Conservation (phyloP, 2,113 vertebrate species). For the Apaloderma vittatum region DNA sequence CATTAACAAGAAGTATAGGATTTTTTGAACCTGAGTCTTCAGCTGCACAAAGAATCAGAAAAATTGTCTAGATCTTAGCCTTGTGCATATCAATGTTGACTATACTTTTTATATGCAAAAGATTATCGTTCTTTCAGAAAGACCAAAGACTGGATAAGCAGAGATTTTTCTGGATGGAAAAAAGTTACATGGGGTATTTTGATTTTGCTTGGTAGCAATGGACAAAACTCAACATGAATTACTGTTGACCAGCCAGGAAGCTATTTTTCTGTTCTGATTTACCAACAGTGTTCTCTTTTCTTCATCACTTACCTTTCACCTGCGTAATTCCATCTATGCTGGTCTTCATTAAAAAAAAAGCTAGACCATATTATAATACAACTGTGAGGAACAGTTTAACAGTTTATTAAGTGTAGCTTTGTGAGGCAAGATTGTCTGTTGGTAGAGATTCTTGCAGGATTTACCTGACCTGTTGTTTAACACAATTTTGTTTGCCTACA, state of each 20-base stretch:
- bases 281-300: neutral
- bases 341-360: neutral
- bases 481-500: neutral
- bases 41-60: neutral
- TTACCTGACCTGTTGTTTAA: neutral
- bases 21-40: neutral
- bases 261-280: neutral
- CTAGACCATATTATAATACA: neutral
- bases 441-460: neutral
- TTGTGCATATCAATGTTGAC: neutral
- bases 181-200: neutral
- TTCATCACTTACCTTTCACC: neutral
- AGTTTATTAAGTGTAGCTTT: neutral
- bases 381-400: neutral
- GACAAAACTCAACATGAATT: neutral
- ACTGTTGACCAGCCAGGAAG: neutral
- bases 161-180: neutral
- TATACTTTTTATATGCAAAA: neutral
- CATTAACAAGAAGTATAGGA: neutral
- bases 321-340: neutral
- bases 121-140: neutral
- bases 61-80: neutral
- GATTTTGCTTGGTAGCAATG: neutral
- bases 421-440: neutral
- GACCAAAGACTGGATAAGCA: neutral